Evolutionary conservation across 2,113 vertebrate genomes (phyloP).

Genomic region (Reinhardtius hippoglossoides): DNA sequence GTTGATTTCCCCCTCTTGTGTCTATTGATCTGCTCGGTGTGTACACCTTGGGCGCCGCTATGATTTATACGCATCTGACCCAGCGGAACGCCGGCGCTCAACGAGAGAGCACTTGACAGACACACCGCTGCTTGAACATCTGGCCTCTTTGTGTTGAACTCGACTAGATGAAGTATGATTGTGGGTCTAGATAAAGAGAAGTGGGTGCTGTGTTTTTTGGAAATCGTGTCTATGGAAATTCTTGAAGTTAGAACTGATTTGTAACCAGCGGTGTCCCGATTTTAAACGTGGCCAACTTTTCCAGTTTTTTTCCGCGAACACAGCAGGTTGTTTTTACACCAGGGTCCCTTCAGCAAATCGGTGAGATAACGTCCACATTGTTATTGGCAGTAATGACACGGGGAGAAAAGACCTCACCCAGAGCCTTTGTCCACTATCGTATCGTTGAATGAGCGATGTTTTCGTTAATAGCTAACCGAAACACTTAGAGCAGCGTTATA

Average conservation of each 20-base stretch:
- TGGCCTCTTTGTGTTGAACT: conserved; percentile 7
- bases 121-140: conserved; percentile 9
- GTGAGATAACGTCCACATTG: conserved; percentile 3
- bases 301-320: neutral
- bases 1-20: conserved; percentile 71
- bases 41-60: conserved; percentile 47
- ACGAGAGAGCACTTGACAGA: conserved; percentile 23
- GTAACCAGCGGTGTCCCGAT: neutral
- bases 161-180: conserved; percentile 5
- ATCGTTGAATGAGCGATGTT: conserved; percentile 21
- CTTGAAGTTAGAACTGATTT: too few species aligned
- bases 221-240: too few species aligned
- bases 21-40: conserved; percentile 66
- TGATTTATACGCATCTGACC: conserved; percentile 72
- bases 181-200: neutral
- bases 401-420: conserved; percentile 12
- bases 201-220: neutral
- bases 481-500: conserved; percentile 11
- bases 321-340: neutral
- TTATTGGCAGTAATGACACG: conserved; percentile 2
- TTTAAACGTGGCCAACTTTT: neutral
- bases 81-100: conserved; percentile 24
- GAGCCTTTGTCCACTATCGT: conserved; percentile 34
- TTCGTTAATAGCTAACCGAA: conserved; percentile 26
- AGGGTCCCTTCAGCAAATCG: conserved; percentile 4